Evolutionary conservation across 2,888 invertebrate species (phyloP), one percentile per base, ranked within the genome.

Genomic region (Polyommatus iphigenia): DNA sequence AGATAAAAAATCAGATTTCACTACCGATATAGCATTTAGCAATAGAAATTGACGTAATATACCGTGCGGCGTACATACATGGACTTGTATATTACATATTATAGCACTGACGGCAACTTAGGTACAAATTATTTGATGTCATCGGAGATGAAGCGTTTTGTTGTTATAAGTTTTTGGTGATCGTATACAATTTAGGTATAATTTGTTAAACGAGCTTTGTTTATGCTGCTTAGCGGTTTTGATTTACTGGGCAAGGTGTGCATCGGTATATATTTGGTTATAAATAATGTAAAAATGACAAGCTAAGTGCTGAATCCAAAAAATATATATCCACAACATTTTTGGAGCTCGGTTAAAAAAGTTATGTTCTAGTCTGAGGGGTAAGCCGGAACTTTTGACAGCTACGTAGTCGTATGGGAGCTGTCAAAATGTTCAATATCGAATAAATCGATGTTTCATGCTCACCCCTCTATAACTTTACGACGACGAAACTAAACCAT

Each of bases 121-220:
- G 67, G 29, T 67, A 67, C 67, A 67, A 67, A 67, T 67, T 67
- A 29, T 29, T 67, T 67, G 4, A 29, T 67, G 67, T 67, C 67
- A 67, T 67, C 2, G 5, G 15, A 15, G 29, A 67, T 6, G 6
- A 4, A 15, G 29, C 29, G 67, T 67, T 67, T 67, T 18, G 67
- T 67, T 67, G 15, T 32, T 67, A 67, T 1, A 59, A 18, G n/a
- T 72, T 20, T 41, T 41, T n/a, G 46, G 41, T 72, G 13, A 72
- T 20, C 13, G 72, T 72, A 72, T 72, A 72, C 20, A 72, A 20
- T 72, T 71, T 46, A 72, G 72, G 46, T 72, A 41, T 41, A 72
- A 41, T 72, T 72, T 72, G 46, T 72, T 20, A 20, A 72, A 20
- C 3, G 59, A 15, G 46, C 46, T 8, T n/a, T 8, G 18, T 72